Evolutionary conservation across 2,797 vertebrate genomes (phyloP), one percentile per base, ranked within the genome.

Genomic region (Borostomias antarcticus): DNA sequence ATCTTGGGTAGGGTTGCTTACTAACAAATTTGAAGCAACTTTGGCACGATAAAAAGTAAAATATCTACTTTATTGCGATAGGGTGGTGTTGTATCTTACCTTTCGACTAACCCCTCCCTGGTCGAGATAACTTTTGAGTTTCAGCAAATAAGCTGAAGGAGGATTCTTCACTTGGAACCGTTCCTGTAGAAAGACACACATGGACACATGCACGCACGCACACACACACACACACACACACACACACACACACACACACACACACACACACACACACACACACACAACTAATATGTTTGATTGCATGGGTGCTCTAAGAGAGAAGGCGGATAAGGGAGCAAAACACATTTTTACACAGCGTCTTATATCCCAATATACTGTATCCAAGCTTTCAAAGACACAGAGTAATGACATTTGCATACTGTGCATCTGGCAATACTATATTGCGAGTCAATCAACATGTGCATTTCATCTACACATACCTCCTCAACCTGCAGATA

Each of bases 141-240:
- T 98, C 82, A 96, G 94, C 88, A 97, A 87, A 76, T 98, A 98
- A 17, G 94, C 90, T 0, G 92, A 92, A 0, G 97, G 97, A 0
- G 97, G 96, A 77, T 95, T 97, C 82, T 95, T 98, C 78, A 96
- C 97, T 80, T 98, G 95, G 84, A 98, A 97, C 15, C 95, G 92
- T 72, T 96, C 96, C 97, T 98, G 62, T 11, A 0, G 70, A n/a
- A n/a, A n/a, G n/a, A n/a, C n/a, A n/a, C n/a, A n/a, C n/a, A n/a
- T n/a, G 58, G 60, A 53, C 40, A 61, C 40, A 66, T n/a, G 80
- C 15, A 48, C 58, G 21, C 25, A 66, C 32, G 32, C 32, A 52
- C 43, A 10, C 61, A 58, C n/a, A 32, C 30, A 58, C 40, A 57
- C 53, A 64, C 40, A 57, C 21, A 63, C 29, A 53, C 50, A 80